Evolutionary conservation across 2,888 invertebrate species (phyloP).

Genomic region (Eristalis arbustorum): DNA sequence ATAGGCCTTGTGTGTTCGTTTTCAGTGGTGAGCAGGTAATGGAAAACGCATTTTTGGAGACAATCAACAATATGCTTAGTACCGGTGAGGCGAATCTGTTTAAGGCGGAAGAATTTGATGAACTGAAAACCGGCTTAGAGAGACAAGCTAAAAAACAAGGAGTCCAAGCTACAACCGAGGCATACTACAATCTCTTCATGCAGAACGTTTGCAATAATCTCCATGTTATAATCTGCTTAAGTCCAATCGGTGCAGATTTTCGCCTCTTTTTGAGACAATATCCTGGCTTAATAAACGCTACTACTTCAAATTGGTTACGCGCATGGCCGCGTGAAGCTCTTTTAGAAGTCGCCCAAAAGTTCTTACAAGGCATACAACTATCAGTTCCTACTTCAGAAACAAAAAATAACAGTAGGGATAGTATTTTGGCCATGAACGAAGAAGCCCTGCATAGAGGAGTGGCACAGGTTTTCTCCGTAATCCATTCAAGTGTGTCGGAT

Average conservation of each 20-base stretch:
- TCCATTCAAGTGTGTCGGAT: constrained; percentile 90
- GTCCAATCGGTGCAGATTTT: constrained; percentile 92
- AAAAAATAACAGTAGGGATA: constrained; percentile 75
- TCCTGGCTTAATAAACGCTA: constrained; percentile 92
- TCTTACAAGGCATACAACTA: constrained; percentile 87
- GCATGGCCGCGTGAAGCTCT: constrained; percentile 94
- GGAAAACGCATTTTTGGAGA: constrained; percentile 92
- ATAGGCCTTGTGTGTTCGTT: constrained; percentile 88
- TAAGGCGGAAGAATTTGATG: constrained; percentile 93
- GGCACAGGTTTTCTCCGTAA: constrained; percentile 88
- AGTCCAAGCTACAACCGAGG: constrained; percentile 84
- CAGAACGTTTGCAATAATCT: constrained; percentile 88
- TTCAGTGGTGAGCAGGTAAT: constrained; percentile 93
- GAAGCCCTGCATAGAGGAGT: constrained; percentile 84
- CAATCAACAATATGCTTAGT: constrained; percentile 93
- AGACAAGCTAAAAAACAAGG: constrained; percentile 75
- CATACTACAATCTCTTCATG: constrained; percentile 88
- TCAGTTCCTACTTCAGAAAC: constrained; percentile 86
- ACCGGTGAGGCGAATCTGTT: constrained; percentile 95
- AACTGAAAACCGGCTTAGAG: constrained; percentile 79
- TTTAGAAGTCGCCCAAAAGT: constrained; percentile 93
- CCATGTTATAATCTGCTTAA: constrained; percentile 92
- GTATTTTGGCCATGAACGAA: constrained; percentile 80
- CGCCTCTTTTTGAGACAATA: constrained; percentile 91
- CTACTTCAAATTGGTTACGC: constrained; percentile 94